phyloP scores from a whole-genome alignment of 2,113 vertebrate species.

The Meriones unguiculatus region DNA sequence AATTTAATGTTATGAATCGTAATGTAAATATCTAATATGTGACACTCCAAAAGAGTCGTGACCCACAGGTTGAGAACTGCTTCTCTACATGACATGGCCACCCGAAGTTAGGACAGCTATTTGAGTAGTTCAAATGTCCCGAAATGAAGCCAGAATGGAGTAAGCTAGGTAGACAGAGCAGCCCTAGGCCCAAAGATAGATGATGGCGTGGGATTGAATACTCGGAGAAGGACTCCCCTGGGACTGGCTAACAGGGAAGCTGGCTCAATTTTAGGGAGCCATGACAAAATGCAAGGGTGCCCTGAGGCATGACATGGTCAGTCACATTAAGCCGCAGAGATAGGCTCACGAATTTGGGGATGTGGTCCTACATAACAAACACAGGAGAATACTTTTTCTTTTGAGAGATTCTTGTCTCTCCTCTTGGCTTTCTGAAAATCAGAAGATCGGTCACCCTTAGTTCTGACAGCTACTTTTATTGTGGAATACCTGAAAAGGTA shows the following conservation, averaged over 20 bases:
- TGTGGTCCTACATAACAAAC: neutral
- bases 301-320: neutral
- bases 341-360: neutral
- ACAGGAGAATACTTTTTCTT: neutral
- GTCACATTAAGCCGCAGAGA: neutral
- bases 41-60: neutral
- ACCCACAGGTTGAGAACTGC: neutral
- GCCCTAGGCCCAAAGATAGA: neutral
- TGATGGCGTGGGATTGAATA: neutral
- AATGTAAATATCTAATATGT: neutral
- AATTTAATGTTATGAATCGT: neutral
- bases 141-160: neutral
- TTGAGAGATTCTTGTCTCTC: neutral
- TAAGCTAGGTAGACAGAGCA: neutral
- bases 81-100: neutral
- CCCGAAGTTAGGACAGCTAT: neutral
- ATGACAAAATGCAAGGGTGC: neutral
- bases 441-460: neutral
- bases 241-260: neutral
- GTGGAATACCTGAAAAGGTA: slow-evolving; percentile 13
- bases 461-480: slow-evolving; percentile 2
- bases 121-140: neutral
- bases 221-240: neutral
- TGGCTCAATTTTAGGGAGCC: neutral
- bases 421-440: neutral